Conservation (phyloP, 2,888 invertebrate species). For the Andrena minutula region DNA sequence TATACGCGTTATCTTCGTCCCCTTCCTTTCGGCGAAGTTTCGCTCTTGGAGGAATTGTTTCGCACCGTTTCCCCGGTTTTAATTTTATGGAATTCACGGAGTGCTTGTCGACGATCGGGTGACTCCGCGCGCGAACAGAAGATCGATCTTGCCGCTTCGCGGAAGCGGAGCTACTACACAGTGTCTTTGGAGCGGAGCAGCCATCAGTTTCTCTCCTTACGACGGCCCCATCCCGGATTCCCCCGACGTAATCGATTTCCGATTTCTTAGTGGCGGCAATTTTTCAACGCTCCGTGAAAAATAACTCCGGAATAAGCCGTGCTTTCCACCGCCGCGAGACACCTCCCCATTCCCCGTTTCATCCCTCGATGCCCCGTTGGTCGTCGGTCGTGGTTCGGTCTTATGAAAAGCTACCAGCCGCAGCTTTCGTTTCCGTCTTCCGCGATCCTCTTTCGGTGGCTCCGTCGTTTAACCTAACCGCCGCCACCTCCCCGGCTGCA, state of each 20-base stretch:
- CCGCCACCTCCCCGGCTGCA: conserved; percentile 4
- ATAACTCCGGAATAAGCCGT: conserved; percentile 80
- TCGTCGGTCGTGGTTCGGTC: neutral
- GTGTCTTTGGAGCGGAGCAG: conserved; percentile 55
- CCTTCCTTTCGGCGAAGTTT: neutral
- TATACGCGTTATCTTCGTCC: conserved; percentile 14
- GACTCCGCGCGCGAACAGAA: conserved; percentile 46
- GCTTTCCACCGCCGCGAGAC: conserved; percentile 47
- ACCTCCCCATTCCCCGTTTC: conserved; percentile 30
- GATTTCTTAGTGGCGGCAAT: conserved; percentile 80
- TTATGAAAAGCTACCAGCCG: conserved; percentile 25
- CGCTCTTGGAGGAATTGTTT: neutral
- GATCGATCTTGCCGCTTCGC: conserved; percentile 61
- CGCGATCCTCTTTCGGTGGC: conserved; percentile 5
- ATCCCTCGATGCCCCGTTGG: neutral
- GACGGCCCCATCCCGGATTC: conserved; percentile 55
- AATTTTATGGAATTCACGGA: conserved; percentile 44
- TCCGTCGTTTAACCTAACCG: conserved; percentile 20
- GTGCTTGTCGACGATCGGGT: conserved; percentile 54
- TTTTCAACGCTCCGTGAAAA: conserved; percentile 81
- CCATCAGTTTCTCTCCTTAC: conserved; percentile 68
- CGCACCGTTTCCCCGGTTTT: neutral
- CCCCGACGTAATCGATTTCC: conserved; percentile 81
- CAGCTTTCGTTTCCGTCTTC: conserved; percentile 22
- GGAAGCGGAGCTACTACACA: conserved; percentile 36